A percentile compares a stretch with the other conserved stretches of the same genome.
phyloP scores from a whole-genome alignment of 2,888 invertebrate genomes.

The Dorcus parallelipipedus region DNA sequence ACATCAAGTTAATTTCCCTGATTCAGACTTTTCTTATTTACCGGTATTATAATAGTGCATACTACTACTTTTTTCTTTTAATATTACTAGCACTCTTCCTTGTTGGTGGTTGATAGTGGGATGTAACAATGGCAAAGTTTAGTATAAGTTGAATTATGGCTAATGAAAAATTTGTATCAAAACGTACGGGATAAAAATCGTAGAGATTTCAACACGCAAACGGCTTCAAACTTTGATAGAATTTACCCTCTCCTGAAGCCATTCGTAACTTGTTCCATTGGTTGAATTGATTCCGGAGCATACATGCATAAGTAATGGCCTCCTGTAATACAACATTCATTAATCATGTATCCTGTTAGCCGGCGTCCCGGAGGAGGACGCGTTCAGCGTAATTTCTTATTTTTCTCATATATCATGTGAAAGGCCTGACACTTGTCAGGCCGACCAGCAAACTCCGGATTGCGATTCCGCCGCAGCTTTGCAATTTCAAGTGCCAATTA shows the following conservation, averaged over 20 bases:
- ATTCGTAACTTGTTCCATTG: slow-evolving; percentile 19
- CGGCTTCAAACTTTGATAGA: slow-evolving; percentile 14
- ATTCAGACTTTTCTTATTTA: no score
- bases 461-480: slow-evolving; percentile 28
- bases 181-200: no score
- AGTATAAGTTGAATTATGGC: no score
- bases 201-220: no score
- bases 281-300: slow-evolving; percentile 32
- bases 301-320: slow-evolving; percentile 40
- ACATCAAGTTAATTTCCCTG: no score
- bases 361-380: slow-evolving; percentile 33
- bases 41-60: no score
- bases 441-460: slow-evolving; percentile 21
- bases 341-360: slow-evolving; percentile 44
- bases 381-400: slow-evolving; percentile 42
- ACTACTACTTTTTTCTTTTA: no score
- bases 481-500: slow-evolving; percentile 48
- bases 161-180: no score
- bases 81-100: no score
- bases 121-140: no score
- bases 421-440: slow-evolving; percentile 45
- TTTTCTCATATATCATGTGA: slow-evolving; percentile 48
- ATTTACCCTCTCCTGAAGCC: slow-evolving; percentile 9
- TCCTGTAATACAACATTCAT: slow-evolving; percentile 39
- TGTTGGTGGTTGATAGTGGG: no score